phyloP scores from a whole-genome alignment of 2,888 invertebrate species.

The Pherbina coryleti region DNA sequence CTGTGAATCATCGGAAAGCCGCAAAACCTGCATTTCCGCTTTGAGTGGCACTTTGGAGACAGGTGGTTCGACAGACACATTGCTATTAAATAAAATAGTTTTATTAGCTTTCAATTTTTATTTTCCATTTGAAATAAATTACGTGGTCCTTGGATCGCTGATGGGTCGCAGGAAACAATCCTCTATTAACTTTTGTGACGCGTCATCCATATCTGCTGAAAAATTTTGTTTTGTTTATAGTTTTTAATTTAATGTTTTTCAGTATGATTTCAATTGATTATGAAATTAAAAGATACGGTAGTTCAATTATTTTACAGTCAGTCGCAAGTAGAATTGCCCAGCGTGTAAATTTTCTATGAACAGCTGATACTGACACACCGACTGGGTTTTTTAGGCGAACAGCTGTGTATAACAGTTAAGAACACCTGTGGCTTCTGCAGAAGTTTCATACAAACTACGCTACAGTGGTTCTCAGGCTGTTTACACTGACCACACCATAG shows the following conservation, averaged over 20 bases:
- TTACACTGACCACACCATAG: background rate
- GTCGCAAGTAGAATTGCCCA: slow-evolving; percentile 1
- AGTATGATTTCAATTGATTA: slow-evolving; percentile 17
- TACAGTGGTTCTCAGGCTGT: background rate
- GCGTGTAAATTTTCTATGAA: background rate
- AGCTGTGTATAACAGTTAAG: slow-evolving; percentile 2
- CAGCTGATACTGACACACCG: slow-evolving; percentile 20
- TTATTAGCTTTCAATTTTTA: background rate
- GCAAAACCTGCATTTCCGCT: slow-evolving; percentile 82
- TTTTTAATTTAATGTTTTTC: background rate
- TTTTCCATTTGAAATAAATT: slow-evolving; percentile 38
- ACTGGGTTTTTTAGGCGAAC: background rate
- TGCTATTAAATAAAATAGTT: slow-evolving; percentile 52
- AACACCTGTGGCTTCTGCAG: background rate
- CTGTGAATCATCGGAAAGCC: slow-evolving; percentile 78
- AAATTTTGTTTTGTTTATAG: background rate
- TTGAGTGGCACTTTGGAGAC: slow-evolving; percentile 74
- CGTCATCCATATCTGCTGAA: slow-evolving; percentile 71
- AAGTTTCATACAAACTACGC: background rate
- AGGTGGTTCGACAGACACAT: slow-evolving; percentile 67
- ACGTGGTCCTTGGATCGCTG: slow-evolving; percentile 49
- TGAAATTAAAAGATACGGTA: slow-evolving; percentile 28
- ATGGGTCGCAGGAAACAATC: slow-evolving; percentile 77
- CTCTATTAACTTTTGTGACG: slow-evolving; percentile 73
- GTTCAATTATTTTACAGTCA: background rate